phyloP scores from a whole-genome alignment of 2,113 vertebrate genomes.

The Equus quagga region DNA sequence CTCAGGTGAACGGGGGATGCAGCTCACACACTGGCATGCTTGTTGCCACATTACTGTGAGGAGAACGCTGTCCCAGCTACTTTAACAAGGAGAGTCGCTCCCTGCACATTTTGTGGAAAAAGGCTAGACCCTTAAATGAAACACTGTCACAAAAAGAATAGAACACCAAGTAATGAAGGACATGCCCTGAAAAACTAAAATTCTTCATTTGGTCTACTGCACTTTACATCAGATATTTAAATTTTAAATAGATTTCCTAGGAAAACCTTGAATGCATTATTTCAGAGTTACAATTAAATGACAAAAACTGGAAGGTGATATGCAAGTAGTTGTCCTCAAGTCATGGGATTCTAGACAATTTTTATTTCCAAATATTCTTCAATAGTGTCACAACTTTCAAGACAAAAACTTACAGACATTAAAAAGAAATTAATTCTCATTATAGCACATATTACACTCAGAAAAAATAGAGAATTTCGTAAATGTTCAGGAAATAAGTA shows the following conservation, averaged over 20 bases:
- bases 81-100: background rate
- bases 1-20: background rate
- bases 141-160: background rate
- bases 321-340: background rate
- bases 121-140: background rate
- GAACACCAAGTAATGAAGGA: background rate
- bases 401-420: background rate
- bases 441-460: background rate
- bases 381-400: background rate
- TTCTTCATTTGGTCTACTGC: background rate
- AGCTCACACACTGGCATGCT: background rate
- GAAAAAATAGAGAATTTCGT: background rate
- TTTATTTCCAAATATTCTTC: constrained; percentile 32
- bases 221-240: constrained; percentile 22
- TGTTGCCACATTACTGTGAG: background rate
- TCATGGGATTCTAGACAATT: background rate
- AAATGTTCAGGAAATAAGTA: background rate
- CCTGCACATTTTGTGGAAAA: background rate
- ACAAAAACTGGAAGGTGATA: constrained; percentile 14
- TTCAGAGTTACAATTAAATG: constrained; percentile 38
- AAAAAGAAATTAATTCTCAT: background rate
- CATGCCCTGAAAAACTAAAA: constrained; percentile 17
- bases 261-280: background rate
- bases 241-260: background rate
- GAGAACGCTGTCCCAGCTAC: background rate